Evolutionary conservation across 2,797 vertebrate species (phyloP), one percentile per base, ranked within the genome.

Genomic region (Scleropages formosus): DNA sequence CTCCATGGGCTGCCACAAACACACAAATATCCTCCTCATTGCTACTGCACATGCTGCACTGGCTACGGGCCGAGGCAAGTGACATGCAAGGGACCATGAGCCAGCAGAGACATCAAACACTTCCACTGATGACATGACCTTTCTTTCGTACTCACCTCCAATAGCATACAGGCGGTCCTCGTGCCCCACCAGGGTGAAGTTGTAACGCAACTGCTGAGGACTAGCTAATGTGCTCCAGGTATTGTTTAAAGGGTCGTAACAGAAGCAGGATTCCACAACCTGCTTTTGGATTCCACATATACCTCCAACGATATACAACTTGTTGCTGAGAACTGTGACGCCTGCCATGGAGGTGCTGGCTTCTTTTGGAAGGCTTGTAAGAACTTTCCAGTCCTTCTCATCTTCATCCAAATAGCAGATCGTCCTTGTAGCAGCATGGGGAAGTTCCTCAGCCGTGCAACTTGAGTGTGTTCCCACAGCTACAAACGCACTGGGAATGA

Each of bases 291-390:
- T 92, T 0, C 96, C 95, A 0, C 93, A 88, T 74, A 97, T 94
- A 0, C 98, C 98, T 0, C 98, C 97, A 0, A 99, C 95, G 0
- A 99, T 93, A 78, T 97, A 99, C 26, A 99, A 81, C 27, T 91
- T 93, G 75, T 98, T 97, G 80, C 94, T 89, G 59, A 97, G 87
- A 24, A 95, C 95, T 0, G 95, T 85, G 78, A 99, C 93, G 0
- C 97, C 98, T 0, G 97, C 97, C 87, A 97, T 92, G 84, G 97
- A 91, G 0, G 98, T 98, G 90, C 96, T 99, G 62, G 95, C 95
- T 0, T 90, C 85, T 49, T 92, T 90, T 0, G 98, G 98, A 49
- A 99, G 89, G 78, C 94, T 84, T n/a, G 94, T 94, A 27, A 99
- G 89, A 47, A 93, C 93, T 80, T 91, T 93, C 97, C 97, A 99